A percentile compares a stretch with the other conserved stretches of the same genome.
Conservation (phyloP, 2,888 invertebrate species). For the Timema cristinae region DNA sequence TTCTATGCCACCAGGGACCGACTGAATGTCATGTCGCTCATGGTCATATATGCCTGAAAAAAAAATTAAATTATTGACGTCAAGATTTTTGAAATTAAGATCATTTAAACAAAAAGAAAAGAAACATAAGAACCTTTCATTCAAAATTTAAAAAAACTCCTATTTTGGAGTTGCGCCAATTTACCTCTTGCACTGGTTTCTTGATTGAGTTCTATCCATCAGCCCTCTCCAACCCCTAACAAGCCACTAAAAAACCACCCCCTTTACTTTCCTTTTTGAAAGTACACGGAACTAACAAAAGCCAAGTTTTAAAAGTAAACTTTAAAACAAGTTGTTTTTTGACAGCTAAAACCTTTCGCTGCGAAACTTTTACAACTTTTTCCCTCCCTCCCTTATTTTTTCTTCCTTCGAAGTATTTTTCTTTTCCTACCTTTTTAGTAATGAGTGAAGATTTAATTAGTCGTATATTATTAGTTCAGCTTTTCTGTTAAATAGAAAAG, state of each 20-base stretch:
- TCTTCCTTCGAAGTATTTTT: not conserved
- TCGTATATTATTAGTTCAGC: not conserved
- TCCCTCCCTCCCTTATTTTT: not conserved
- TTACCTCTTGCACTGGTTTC: not conserved
- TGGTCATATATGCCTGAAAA: too few species aligned
- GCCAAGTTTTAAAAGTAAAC: not conserved
- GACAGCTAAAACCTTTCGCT: constrained; percentile 9
- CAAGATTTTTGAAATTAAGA: too few species aligned
- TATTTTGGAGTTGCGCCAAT: too few species aligned
- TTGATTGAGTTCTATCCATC: constrained; percentile 12
- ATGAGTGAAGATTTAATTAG: constrained; percentile 15
- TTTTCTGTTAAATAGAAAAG: too few species aligned
- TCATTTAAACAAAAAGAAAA: too few species aligned
- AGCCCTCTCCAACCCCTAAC: not conserved
- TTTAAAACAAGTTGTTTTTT: constrained; percentile 4
- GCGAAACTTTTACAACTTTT: constrained; percentile 8
- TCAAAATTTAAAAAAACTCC: too few species aligned
- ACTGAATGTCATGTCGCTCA: too few species aligned
- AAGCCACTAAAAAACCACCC: too few species aligned
- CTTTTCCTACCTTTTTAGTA: constrained; percentile 3
- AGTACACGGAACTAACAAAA: constrained; percentile 9
- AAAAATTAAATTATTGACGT: too few species aligned
- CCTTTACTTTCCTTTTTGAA: not conserved
- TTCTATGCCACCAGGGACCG: too few species aligned
- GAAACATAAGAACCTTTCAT: too few species aligned